Evolutionary conservation across 1,140 invertebrate genomes (phyloP), one percentile per base, ranked within the genome.

Genomic region (Cyrtorhinus lividipennis): DNA sequence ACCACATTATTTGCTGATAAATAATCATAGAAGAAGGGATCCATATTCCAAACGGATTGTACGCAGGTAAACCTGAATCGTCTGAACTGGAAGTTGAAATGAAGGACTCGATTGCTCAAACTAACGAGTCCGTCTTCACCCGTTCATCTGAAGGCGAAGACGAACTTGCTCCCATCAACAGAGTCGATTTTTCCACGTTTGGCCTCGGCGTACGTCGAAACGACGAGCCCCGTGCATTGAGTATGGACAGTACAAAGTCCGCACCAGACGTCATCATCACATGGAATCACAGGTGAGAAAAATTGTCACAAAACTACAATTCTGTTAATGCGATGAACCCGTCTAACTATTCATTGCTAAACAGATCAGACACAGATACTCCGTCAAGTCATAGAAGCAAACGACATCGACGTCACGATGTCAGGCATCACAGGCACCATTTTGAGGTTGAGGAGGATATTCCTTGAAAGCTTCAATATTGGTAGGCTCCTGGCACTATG

Each of bases 251-350:
- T 13, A 87, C 85, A 10, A 88, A 90, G 71, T 90, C 88, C 53
- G 88, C 88, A 1, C 88, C 88, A 20, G 89, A 92, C 71, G 88
- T 91, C 60, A 89, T 91, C 67, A 85, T 87, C 24, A 58, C 23
- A 5, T 53, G 48, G 48, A 53, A 53, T 53, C 48, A 53, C 48
- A 53, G 48, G 48, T 53, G 20, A 53, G 20, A 53, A 53, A 15
- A 53, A 22, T 15, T 20, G 48, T 22, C 10, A 15, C 10, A 20
- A 44, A 10, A 44, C 8, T 44, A 10, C 38, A 44, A 10, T 10
- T 10, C n/a, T 10, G 8, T n/a, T 44, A 44, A 44, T 10, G 38
- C 8, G n/a, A 44, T 44, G n/a, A 44, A 44, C 38, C n/a, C 38
- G 8, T 44, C 38, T 8, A 44, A 44, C 38, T 10, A n/a, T 44